Conservation (phyloP, 2,888 invertebrate species). For the Phragmatobia fuliginosa region DNA sequence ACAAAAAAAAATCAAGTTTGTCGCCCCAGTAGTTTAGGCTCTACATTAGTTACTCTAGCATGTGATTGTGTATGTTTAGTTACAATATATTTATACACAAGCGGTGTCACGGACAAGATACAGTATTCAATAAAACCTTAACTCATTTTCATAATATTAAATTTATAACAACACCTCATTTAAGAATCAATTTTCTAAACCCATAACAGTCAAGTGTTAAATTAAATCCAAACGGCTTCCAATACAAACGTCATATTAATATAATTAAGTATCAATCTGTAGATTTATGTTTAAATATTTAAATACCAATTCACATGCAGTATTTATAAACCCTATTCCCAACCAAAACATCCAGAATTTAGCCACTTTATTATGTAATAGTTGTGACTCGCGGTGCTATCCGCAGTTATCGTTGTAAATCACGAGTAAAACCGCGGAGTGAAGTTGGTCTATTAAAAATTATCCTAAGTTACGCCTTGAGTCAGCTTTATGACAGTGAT, state of each 20-base stretch:
- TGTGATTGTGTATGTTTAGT: no score
- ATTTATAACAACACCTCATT: not conserved
- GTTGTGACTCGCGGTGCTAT: no score
- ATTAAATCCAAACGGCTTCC: not conserved
- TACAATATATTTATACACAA: not conserved
- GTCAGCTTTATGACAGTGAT: no score
- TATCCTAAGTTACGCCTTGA: no score
- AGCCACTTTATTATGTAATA: constrained; percentile 27
- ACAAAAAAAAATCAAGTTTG: no score
- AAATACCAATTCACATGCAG: not conserved
- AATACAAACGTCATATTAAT: not conserved
- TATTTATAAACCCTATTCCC: not conserved
- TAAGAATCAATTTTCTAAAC: not conserved
- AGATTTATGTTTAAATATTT: not conserved
- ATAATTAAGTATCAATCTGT: not conserved
- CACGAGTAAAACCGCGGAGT: no score
- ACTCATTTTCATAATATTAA: not conserved
- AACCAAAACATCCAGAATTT: constrained; percentile 12
- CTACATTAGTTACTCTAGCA: no score
- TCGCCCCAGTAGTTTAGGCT: no score
- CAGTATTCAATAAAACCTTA: not conserved
- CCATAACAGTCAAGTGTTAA: not conserved
- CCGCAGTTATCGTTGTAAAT: no score
- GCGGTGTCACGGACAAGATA: not conserved
- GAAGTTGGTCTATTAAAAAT: no score